These are phyloP conservation scores for Trichechus manatus DNA, from an alignment of 2,113 vertebrate genomes.

Conservation along the genomic window DNA sequence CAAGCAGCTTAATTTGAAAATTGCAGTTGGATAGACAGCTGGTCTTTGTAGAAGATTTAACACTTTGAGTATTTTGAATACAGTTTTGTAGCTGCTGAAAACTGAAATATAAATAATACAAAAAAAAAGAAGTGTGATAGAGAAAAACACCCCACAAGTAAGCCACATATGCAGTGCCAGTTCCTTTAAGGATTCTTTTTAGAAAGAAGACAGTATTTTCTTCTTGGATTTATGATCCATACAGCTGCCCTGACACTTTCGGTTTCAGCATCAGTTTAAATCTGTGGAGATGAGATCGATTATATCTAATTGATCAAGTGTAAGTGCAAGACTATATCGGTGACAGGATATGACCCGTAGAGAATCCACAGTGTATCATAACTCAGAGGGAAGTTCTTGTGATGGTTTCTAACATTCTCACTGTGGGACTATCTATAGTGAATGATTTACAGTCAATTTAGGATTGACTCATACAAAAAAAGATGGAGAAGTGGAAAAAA, in stretches of 20 bases:
- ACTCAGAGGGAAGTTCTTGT: not conserved
- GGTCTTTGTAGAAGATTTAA: slow-evolving; percentile 76
- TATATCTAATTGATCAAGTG: not conserved
- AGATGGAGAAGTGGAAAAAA: not conserved
- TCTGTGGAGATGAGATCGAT: not conserved
- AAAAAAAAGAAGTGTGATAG: not conserved
- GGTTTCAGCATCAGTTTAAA: no score
- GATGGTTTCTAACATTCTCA: not conserved
- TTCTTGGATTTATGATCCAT: not conserved
- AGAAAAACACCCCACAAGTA: slow-evolving; percentile 3
- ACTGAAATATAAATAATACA: slow-evolving; percentile 80
- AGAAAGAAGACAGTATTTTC: not conserved
- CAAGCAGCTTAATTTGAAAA: slow-evolving; percentile 59
- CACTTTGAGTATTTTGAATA: slow-evolving; percentile 77
- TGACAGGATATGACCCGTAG: not conserved
- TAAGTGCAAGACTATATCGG: not conserved
- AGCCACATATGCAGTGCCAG: not conserved
- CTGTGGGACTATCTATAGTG: not conserved
- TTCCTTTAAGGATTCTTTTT: not conserved
- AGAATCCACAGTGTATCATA: not conserved
- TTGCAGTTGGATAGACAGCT: slow-evolving; percentile 69
- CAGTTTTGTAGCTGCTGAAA: slow-evolving; percentile 72
- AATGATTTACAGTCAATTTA: not conserved
- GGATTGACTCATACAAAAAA: not conserved
- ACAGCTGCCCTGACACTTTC: no score